Percentiles rank a stretch among this genome's conserved stretches.
These are phyloP conservation scores for Chloroceryle aenea DNA, from an alignment of 2,113 vertebrate species.

Conservation along the genomic window DNA sequence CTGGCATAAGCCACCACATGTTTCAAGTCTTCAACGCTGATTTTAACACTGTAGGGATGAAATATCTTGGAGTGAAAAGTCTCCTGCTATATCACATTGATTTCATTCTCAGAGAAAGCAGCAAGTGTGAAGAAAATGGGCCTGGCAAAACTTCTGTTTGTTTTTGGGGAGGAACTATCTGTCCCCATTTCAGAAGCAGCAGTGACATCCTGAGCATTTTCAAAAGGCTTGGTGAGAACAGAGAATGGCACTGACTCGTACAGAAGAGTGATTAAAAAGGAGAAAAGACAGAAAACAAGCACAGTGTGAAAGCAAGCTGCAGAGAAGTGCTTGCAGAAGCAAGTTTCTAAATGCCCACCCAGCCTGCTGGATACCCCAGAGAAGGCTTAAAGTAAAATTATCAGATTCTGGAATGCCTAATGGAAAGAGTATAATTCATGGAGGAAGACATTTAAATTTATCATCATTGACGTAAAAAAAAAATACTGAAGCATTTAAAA, in stretches of 20 bases:
- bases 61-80: not conserved
- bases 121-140: not conserved
- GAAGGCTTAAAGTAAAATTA: not conserved
- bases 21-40: not conserved
- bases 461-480: not conserved
- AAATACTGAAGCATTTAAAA: not conserved
- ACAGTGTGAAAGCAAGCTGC: slow-evolving; percentile 28
- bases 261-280: slow-evolving; percentile 11
- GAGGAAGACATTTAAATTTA: not conserved
- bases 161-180: slow-evolving; percentile 37
- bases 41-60: not conserved
- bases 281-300: slow-evolving; percentile 29
- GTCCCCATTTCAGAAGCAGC: slow-evolving; percentile 2
- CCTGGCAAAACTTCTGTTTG: slow-evolving; percentile 24
- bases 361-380: not conserved
- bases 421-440: not conserved
- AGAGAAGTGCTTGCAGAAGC: slow-evolving; percentile 12
- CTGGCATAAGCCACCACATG: not conserved
- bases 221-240: slow-evolving; percentile 3
- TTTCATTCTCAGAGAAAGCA: slow-evolving; percentile 19
- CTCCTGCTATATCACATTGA: not conserved
- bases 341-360: not conserved
- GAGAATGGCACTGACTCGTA: not conserved
- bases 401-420: not conserved
- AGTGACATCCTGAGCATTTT: not conserved